phyloP scores from a whole-genome alignment of 2,888 invertebrate species.

The Drosophila seclusa region DNA sequence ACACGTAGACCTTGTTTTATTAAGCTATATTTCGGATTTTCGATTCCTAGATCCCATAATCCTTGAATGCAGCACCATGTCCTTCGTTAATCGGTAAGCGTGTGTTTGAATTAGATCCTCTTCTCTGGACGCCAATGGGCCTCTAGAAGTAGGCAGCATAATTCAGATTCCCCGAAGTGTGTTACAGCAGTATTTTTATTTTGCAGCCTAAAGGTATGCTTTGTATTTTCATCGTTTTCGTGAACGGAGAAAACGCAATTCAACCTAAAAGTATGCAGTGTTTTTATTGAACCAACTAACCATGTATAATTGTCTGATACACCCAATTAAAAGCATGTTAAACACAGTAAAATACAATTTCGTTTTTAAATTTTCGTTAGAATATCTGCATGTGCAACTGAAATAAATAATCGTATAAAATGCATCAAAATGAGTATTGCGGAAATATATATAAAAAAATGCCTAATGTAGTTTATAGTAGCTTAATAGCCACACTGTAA shows the following conservation, averaged over 20 bases:
- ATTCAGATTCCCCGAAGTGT: background rate
- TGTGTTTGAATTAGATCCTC: background rate
- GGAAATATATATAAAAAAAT: background rate
- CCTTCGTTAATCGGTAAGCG: background rate
- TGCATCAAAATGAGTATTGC: background rate
- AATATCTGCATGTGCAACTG: background rate
- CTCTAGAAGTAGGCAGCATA: background rate
- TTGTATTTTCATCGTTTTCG: no score
- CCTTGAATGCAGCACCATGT: background rate
- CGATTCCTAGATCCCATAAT: background rate
- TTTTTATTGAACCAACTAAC: background rate
- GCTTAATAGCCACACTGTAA: constrained; percentile 30
- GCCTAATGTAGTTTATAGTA: background rate
- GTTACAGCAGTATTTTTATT: rapidly evolving
- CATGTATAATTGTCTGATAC: background rate
- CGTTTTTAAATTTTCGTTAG: background rate
- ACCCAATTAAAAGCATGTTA: background rate
- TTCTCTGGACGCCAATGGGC: background rate
- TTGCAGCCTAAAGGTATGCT: background rate
- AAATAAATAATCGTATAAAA: background rate
- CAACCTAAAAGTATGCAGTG: background rate
- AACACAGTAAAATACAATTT: background rate
- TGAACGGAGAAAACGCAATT: rapidly evolving
- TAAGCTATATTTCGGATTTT: background rate
- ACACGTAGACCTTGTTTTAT: background rate